phyloP scores from a whole-genome alignment of 2,888 invertebrate genomes.

The Phragmatobia fuliginosa region DNA sequence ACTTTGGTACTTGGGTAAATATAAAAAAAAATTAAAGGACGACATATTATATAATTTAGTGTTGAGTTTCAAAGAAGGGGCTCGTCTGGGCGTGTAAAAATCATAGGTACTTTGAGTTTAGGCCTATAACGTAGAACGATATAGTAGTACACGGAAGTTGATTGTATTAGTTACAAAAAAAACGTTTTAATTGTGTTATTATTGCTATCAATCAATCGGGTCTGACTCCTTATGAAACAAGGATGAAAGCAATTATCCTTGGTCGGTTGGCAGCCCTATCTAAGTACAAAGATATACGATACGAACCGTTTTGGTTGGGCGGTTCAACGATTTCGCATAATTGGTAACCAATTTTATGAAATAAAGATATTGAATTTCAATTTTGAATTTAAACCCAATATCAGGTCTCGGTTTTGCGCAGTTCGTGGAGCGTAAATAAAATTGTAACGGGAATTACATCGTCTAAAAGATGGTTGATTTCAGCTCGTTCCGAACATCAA shows the following conservation, averaged over 20 bases:
- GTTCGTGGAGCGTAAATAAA: background rate
- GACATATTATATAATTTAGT: background rate
- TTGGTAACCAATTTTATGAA: conserved; percentile 1
- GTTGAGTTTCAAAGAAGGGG: background rate
- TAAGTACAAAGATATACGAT: background rate
- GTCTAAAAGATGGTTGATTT: background rate
- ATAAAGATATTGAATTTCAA: background rate
- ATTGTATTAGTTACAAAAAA: background rate
- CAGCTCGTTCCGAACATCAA: background rate
- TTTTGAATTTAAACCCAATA: background rate
- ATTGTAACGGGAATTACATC: background rate
- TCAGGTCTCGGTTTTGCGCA: background rate
- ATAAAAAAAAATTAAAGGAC: too few relatives aligned
- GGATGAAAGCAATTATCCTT: background rate
- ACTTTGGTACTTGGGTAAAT: too few relatives aligned
- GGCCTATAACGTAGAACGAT: background rate
- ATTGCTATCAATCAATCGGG: background rate
- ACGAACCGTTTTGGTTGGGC: background rate
- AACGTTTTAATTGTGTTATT: background rate
- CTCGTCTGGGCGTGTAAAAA: background rate
- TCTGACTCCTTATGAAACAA: background rate
- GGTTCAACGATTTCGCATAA: background rate
- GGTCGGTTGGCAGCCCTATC: background rate
- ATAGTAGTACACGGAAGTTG: too few relatives aligned
- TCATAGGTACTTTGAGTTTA: background rate